Percentiles rank a stretch among this genome's conserved stretches.
Conservation (phyloP, 2,888 invertebrate species). For the Metellina segmentata region DNA sequence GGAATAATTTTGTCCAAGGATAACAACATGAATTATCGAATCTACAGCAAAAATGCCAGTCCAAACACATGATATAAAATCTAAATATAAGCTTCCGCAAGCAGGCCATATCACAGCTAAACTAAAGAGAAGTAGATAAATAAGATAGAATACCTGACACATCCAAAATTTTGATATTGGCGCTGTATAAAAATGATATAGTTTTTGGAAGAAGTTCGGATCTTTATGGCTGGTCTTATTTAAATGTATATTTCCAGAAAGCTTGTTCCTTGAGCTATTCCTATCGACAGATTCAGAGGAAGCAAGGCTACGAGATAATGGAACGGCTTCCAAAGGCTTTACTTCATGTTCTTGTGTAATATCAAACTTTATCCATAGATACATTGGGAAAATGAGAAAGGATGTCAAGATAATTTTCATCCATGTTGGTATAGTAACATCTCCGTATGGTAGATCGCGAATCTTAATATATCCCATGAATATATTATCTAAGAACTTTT, state of each 20-base stretch:
- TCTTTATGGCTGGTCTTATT: not conserved
- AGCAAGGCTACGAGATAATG: not conserved
- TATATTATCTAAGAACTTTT: conserved; percentile 82
- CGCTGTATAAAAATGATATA: conserved; percentile 81
- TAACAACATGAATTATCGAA: conserved; percentile 22
- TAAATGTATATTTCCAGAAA: not conserved
- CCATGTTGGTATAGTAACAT: conserved; percentile 80
- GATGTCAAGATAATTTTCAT: conserved; percentile 80
- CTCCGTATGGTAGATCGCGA: conserved; percentile 80
- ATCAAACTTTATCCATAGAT: conserved; percentile 79
- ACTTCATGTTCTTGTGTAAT: not conserved
- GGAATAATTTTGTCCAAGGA: conserved; percentile 54
- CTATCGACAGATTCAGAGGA: not conserved
- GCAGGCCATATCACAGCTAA: conserved; percentile 80
- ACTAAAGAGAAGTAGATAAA: conserved; percentile 78
- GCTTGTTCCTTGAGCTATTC: not conserved
- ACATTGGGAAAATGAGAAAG: conserved; percentile 81
- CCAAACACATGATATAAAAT: conserved; percentile 79
- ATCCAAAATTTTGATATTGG: conserved; percentile 82
- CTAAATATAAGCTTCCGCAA: conserved; percentile 80
- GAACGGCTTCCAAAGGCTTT: not conserved
- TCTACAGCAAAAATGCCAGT: conserved; percentile 77
- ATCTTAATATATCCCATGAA: conserved; percentile 81
- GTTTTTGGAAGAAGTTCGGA: conserved; percentile 77
- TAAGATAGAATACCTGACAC: conserved; percentile 80